Evolutionary conservation across 1,140 invertebrate species (phyloP).

Genomic region (Psix sp.): DNA sequence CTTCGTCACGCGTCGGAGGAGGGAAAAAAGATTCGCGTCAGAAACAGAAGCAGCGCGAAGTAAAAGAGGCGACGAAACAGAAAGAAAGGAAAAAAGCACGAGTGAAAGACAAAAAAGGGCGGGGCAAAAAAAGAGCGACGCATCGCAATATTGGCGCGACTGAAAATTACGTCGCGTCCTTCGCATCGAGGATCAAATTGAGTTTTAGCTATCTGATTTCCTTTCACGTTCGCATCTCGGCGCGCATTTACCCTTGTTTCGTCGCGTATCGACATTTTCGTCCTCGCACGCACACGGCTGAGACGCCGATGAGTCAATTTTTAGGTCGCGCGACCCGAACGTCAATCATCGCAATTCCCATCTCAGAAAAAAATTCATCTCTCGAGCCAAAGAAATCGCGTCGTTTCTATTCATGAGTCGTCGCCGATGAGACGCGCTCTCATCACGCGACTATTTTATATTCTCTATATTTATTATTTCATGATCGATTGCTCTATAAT

Average conservation of each 20-base stretch:
- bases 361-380: slow-evolving; percentile 45
- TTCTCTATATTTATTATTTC: slow-evolving; percentile 8
- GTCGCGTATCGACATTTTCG: slow-evolving; percentile 54
- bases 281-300: slow-evolving; percentile 15
- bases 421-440: slow-evolving; percentile 41
- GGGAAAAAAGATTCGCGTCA: slow-evolving; percentile 10
- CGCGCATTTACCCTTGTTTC: slow-evolving; percentile 31
- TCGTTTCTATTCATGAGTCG: slow-evolving; percentile 45
- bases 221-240: slow-evolving; percentile 58
- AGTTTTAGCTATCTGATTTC: slow-evolving; percentile 59
- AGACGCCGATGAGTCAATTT: slow-evolving; percentile 36
- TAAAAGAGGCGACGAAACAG: background rate
- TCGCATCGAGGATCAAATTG: slow-evolving; percentile 54
- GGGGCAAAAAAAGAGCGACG: slow-evolving; percentile 28
- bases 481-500: no score
- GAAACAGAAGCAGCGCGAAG: slow-evolving; percentile 11
- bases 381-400: slow-evolving; percentile 33
- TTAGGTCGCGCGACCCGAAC: slow-evolving; percentile 51
- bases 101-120: slow-evolving; percentile 4
- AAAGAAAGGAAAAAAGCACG: slow-evolving; percentile 1
- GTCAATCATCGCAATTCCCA: slow-evolving; percentile 51
- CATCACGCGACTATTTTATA: slow-evolving; percentile 17
- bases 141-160: slow-evolving; percentile 49
- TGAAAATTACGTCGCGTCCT: slow-evolving; percentile 56
- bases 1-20: slow-evolving; percentile 20